Percentiles rank a stretch among this genome's conserved stretches.
Conservation (phyloP, 2,888 invertebrate species). For the Drosophila neoperkinsi region DNA sequence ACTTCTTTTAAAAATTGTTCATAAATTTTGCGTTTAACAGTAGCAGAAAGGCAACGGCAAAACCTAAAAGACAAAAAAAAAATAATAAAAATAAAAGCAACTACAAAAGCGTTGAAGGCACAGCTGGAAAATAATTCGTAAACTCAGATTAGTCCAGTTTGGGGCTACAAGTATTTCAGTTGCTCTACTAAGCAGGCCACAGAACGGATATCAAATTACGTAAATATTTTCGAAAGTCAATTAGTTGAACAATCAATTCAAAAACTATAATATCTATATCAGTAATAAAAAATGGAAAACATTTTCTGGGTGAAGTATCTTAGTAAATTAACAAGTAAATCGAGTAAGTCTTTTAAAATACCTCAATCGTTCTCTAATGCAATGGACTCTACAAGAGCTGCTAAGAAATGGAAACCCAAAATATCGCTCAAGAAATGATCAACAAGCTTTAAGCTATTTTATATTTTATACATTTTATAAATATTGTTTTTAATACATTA, state of each 20-base stretch:
- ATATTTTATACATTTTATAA: neutral
- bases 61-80: neutral
- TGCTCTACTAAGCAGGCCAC: conserved; percentile 20
- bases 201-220: neutral
- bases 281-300: neutral
- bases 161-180: conserved; percentile 5
- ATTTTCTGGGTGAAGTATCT: neutral
- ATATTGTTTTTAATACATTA: neutral
- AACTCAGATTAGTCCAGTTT: conserved; percentile 5
- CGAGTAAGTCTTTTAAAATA: neutral
- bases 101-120: conserved; percentile 55
- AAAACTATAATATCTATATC: neutral
- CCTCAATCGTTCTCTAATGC: neutral
- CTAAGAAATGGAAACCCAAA: neutral
- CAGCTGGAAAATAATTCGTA: conserved; percentile 42
- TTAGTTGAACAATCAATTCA: neutral
- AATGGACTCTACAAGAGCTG: neutral
- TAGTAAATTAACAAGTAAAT: neutral
- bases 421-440: neutral
- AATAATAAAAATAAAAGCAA: neutral
- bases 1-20: conserved; percentile 79
- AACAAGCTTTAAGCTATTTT: neutral
- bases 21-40: conserved; percentile 80
- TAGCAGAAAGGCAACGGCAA: conserved; percentile 66
- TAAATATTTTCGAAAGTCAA: neutral